A percentile compares a stretch with the other conserved stretches of the same genome.
Evolutionary conservation across 2,797 vertebrate genomes (phyloP).

Genomic region (Chrysocyon brachyurus): DNA sequence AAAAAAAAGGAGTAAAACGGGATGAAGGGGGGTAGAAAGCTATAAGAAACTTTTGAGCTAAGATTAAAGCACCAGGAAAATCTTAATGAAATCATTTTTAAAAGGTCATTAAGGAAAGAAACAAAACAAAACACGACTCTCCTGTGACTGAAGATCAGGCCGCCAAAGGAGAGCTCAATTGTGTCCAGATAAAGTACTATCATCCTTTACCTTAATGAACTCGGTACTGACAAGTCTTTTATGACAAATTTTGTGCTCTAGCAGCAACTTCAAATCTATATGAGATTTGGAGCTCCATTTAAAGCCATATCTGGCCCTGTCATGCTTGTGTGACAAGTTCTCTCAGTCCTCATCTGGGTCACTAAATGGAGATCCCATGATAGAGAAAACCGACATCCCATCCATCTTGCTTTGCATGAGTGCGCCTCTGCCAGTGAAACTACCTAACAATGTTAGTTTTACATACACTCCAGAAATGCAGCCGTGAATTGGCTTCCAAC

Average conservation of each 20-base stretch:
- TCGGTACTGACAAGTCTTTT: conserved; percentile 88
- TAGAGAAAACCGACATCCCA: conserved; percentile 92
- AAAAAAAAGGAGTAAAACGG: conserved; percentile 70
- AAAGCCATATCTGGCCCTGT: conserved; percentile 83
- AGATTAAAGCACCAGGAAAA: conserved; percentile 77
- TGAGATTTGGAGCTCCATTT: conserved; percentile 86
- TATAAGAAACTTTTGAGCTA: conserved; percentile 75
- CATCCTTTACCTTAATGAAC: conserved; percentile 90
- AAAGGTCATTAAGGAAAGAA: conserved; percentile 45
- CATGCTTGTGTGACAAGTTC: conserved; percentile 88
- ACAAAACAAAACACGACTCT: conserved; percentile 60
- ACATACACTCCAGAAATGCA: conserved; percentile 84
- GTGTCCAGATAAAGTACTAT: conserved; percentile 85
- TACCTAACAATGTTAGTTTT: conserved; percentile 89
- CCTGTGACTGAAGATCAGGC: conserved; percentile 68
- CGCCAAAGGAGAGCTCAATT: conserved; percentile 70
- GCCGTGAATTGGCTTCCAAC: conserved; percentile 81
- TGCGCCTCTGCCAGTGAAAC: conserved; percentile 89
- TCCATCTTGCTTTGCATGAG: conserved; percentile 93
- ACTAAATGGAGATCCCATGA: conserved; percentile 92
- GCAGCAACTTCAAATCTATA: conserved; percentile 84
- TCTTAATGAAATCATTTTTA: conserved; percentile 79
- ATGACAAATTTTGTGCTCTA: conserved; percentile 88
- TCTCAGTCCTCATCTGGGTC: conserved; percentile 90
- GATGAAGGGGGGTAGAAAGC: conserved; percentile 25